Evolutionary conservation across 2,888 invertebrate species (phyloP), one percentile per base, ranked within the genome.

Genomic region (Pseudococcus longispinus): DNA sequence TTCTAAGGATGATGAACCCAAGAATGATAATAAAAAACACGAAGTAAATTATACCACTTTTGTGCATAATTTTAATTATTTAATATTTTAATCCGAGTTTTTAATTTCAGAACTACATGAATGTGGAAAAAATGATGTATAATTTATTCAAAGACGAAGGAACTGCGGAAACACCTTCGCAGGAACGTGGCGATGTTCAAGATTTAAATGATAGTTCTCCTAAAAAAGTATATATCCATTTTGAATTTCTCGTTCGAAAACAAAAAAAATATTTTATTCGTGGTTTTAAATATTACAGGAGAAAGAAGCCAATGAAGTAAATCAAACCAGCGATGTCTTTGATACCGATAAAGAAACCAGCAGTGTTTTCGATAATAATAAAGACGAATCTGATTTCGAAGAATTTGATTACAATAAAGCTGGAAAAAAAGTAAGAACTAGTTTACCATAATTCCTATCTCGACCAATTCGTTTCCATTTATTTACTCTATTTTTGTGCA

Each of bases 51-150:
- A 77, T 80, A 42, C 2, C 1, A 20, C 18, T n/a, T 32, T 77
- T 18, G 15, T 5, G 37, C 1, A 8, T 77, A 9, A n/a, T 77
- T 32, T 37, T 4, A 77, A 9, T 37, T 37, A n/a, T 77, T 26
- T 1, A n/a, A 18, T 37, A 32, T 37, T 37, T 13, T 32, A 77
- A 32, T 18, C 2, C 1, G n/a, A 8, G 8, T n/a, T 37, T 29
- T 77, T 6, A 70, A n/a, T 80, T 80, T 80, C 42, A 80, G 77
- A 20, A 20, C 5, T 80, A 80, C 20, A 42, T 42, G 42, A 80
- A 80, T 13, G 77, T 80, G 3, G 77, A 80, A 80, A 42, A 80
- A 42, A 80, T 80, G 77, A 80, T 80, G 77, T 80, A 37, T 20
- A 42, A 80, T 20, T 42, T 80, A 42, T 80, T 80, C 77, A 80